phyloP scores from a whole-genome alignment of 2,888 invertebrate species.

The Cantharis lateralis region DNA sequence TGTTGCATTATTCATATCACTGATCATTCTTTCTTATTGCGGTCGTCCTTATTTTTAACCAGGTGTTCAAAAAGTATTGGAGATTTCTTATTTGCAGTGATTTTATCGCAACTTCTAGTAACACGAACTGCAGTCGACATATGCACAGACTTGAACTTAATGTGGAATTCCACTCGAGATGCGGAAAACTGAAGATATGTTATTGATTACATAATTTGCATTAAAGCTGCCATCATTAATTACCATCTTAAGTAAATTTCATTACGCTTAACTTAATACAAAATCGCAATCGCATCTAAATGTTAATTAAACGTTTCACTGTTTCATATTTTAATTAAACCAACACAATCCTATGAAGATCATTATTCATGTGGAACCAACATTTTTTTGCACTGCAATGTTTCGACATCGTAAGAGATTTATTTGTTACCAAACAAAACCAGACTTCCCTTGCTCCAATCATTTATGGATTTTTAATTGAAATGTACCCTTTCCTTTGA shows the following conservation, averaged over 20 bases:
- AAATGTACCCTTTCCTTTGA: not conserved
- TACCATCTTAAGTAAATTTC: not conserved
- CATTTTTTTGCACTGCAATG: not conserved
- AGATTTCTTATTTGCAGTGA: conserved; percentile 3
- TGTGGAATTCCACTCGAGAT: conserved; percentile 6
- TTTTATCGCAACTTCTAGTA: not conserved
- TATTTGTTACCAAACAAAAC: not conserved
- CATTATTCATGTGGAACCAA: not conserved
- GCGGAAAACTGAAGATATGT: conserved; percentile 8
- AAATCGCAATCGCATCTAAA: not conserved
- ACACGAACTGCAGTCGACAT: not conserved
- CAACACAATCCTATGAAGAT: not conserved
- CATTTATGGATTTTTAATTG: not conserved
- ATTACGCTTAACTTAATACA: not conserved
- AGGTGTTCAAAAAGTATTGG: conserved; percentile 8
- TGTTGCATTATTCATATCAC: conserved; percentile 23
- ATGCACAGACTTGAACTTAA: not conserved
- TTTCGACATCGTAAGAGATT: not conserved
- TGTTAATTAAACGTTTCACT: not conserved
- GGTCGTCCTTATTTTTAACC: conserved; percentile 4
- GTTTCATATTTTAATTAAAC: not conserved
- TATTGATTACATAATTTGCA: conserved; percentile 13
- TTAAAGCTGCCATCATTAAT: conserved; percentile 12
- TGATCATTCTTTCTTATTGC: conserved; percentile 9
- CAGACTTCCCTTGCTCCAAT: not conserved